Conservation (phyloP, 2,797 vertebrate genomes). For the Hipposideros larvatus region DNA sequence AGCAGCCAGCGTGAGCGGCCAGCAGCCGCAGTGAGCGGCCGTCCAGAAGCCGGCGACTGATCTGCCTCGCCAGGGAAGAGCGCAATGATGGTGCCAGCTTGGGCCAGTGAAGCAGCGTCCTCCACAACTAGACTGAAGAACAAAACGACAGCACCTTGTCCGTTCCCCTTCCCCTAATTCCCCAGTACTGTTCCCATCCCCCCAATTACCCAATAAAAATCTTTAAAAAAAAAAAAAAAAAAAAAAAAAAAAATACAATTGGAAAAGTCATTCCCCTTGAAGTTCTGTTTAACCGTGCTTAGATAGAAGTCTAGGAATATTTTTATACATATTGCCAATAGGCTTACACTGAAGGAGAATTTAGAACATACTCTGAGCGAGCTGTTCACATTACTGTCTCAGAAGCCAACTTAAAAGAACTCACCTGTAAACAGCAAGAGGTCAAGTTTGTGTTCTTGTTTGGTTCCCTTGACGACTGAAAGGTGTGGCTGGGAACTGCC, state of each 20-base stretch:
- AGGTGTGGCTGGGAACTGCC: slow-evolving; percentile 69
- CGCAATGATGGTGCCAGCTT: too few species aligned
- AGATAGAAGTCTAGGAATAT: neutral
- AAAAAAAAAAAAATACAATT: neutral
- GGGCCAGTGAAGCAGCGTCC: too few species aligned
- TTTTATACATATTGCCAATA: slow-evolving; percentile 2
- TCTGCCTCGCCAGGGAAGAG: too few species aligned
- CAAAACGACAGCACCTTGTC: too few species aligned
- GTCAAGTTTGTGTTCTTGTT: slow-evolving; percentile 84
- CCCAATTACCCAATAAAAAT: too few species aligned
- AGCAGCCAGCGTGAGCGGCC: too few species aligned
- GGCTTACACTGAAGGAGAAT: neutral
- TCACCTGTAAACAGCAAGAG: slow-evolving; percentile 67
- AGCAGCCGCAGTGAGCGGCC: too few species aligned
- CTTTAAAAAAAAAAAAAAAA: too few species aligned
- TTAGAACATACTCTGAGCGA: slow-evolving; percentile 12
- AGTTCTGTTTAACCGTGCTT: neutral
- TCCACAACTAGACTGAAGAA: too few species aligned
- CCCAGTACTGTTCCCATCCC: too few species aligned
- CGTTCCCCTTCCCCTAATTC: too few species aligned
- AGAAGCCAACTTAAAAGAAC: slow-evolving; percentile 51
- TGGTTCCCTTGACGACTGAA: slow-evolving; percentile 78
- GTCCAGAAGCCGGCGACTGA: too few species aligned
- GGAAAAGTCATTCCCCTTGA: slow-evolving; percentile 16
- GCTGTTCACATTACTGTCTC: neutral